phyloP scores from a whole-genome alignment of 2,113 vertebrate species.

The Steatornis caripensis region DNA sequence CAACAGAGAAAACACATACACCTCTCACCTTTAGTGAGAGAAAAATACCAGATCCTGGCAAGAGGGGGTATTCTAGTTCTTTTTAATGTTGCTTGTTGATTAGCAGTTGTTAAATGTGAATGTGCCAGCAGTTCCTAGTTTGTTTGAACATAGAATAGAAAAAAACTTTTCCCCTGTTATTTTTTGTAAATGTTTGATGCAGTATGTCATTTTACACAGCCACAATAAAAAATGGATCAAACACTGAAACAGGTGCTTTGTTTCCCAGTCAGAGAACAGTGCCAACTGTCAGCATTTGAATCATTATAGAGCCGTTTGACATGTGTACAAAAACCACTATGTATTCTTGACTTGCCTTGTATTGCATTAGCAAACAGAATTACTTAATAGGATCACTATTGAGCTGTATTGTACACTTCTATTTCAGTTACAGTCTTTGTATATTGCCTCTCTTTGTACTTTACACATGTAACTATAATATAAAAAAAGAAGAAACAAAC shows the following conservation, averaged over 20 bases:
- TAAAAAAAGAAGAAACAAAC: not conserved
- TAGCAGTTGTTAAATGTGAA: not conserved
- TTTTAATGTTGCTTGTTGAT: not conserved
- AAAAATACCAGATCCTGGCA: not conserved
- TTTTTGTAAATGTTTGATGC: conserved; percentile 63
- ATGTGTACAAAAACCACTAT: conserved; percentile 57
- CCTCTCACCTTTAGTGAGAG: not conserved
- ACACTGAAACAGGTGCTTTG: conserved; percentile 67
- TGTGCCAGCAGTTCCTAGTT: not conserved
- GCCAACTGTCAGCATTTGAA: conserved; percentile 63
- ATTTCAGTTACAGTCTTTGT: conserved; percentile 27
- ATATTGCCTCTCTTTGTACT: conserved; percentile 12
- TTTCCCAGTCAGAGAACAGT: conserved; percentile 73
- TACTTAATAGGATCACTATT: conserved; percentile 46
- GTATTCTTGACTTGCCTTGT: conserved; percentile 61
- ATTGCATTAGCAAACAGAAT: conserved; percentile 65
- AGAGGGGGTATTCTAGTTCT: not conserved
- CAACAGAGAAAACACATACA: not conserved
- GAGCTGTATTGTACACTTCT: conserved; percentile 14
- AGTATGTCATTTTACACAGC: conserved; percentile 56
- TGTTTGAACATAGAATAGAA: not conserved
- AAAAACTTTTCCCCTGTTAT: not conserved
- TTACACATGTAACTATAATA: not conserved
- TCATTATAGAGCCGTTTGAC: conserved; percentile 71
- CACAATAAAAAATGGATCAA: conserved; percentile 67